Percentiles rank a stretch among this genome's conserved stretches.
Conservation (phyloP, 2,888 invertebrate species). For the Himalopsyche tibetana region DNA sequence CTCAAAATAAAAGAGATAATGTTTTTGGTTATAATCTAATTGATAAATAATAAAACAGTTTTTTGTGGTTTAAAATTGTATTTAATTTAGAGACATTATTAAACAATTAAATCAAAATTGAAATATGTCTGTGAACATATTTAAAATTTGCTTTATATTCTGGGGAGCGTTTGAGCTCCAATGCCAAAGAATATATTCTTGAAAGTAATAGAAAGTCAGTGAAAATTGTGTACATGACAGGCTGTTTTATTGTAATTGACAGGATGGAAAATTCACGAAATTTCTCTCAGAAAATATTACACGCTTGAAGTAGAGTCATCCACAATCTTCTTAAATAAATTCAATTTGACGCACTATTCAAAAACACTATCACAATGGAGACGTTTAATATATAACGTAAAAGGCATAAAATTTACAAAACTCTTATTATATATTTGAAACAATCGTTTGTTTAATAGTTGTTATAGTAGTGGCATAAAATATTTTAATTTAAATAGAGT, state of each 20-base stretch:
- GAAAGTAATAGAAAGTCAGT: slow-evolving; percentile 14
- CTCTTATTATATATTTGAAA: no score
- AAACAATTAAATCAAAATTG: no score
- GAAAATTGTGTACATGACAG: slow-evolving; percentile 18
- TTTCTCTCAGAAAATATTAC: not conserved
- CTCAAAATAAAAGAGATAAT: no score
- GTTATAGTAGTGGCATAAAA: no score
- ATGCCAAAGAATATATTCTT: not conserved
- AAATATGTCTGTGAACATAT: not conserved
- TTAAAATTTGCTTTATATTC: not conserved
- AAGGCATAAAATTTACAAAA: no score
- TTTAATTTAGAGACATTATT: no score
- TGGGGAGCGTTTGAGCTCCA: not conserved
- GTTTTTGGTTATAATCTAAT: no score
- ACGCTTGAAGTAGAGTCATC: slow-evolving; percentile 8
- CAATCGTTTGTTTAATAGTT: no score
- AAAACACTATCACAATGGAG: not conserved
- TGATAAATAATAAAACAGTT: no score
- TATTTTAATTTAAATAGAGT: no score
- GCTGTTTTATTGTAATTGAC: slow-evolving; percentile 11
- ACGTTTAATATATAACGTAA: no score
- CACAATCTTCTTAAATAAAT: not conserved
- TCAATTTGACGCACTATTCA: slow-evolving; percentile 11
- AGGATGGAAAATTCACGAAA: slow-evolving; percentile 11
- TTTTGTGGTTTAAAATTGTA: no score